These are phyloP conservation scores for Talpa occidentalis DNA, from an alignment of 2,113 vertebrate species.

Conservation along the genomic window DNA sequence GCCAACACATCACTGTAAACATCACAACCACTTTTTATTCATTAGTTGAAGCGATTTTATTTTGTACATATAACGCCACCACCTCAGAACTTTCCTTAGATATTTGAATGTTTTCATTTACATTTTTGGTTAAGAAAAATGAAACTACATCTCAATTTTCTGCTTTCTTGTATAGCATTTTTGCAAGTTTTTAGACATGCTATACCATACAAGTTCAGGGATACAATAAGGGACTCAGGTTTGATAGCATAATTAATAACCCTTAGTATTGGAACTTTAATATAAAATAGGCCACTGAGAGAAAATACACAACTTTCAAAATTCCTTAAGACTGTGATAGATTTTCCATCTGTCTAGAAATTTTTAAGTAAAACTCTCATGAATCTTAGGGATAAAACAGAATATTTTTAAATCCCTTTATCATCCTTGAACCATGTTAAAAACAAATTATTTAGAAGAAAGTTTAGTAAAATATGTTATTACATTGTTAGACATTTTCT, in stretches of 20 bases:
- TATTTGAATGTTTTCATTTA: background rate
- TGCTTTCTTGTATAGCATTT: conserved; percentile 13
- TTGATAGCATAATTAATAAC: conserved; percentile 46
- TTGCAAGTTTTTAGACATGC: background rate
- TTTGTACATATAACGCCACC: background rate
- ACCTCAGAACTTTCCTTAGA: conserved; percentile 2
- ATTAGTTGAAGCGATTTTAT: background rate
- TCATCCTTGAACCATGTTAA: conserved; percentile 16
- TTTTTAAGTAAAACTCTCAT: background rate
- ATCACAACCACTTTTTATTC: background rate
- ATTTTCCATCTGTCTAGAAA: conserved; percentile 13
- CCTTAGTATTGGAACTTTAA: background rate
- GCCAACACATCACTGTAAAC: background rate
- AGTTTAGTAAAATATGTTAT: background rate
- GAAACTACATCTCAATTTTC: background rate
- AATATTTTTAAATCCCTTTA: background rate
- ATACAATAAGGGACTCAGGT: background rate
- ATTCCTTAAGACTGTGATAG: background rate
- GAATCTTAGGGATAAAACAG: background rate
- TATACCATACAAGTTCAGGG: background rate
- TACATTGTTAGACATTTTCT: background rate
- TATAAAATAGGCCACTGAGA: background rate
- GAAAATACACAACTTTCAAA: conserved; percentile 24
- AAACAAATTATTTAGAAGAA: conserved; percentile 45
- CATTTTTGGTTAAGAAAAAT: background rate